phyloP scores from a whole-genome alignment of 2,797 vertebrate genomes.

The Falco novaeseelandiae region DNA sequence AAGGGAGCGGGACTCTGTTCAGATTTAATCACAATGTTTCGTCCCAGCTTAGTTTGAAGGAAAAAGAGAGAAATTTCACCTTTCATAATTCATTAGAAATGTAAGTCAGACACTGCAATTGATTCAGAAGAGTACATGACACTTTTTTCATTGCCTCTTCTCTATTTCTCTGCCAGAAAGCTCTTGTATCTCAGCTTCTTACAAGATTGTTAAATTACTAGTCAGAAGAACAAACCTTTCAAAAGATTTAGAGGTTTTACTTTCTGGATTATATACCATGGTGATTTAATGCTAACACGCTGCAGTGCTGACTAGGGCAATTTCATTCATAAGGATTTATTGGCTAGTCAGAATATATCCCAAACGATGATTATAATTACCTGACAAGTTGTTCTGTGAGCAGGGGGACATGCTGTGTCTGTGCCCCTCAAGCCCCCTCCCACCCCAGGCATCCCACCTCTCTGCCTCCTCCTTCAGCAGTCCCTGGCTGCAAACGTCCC shows the following conservation, averaged over 20 bases:
- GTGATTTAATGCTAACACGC: slow-evolving; percentile 14
- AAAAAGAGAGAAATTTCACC: background rate
- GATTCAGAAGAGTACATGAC: background rate
- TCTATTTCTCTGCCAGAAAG: slow-evolving; percentile 37
- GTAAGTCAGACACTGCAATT: background rate
- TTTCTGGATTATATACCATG: background rate
- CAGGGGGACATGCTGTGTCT: background rate
- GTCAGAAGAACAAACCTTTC: slow-evolving; percentile 28
- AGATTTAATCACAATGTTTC: background rate
- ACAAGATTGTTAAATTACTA: slow-evolving; percentile 11
- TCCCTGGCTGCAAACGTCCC: background rate
- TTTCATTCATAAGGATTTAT: slow-evolving; percentile 23
- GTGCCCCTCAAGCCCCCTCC: background rate
- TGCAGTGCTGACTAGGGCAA: background rate
- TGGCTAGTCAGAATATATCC: background rate
- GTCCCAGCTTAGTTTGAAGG: background rate
- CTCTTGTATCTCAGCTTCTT: slow-evolving; percentile 27
- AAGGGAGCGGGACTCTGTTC: background rate
- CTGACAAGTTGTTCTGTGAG: background rate
- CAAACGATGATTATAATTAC: slow-evolving; percentile 6
- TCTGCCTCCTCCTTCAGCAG: background rate
- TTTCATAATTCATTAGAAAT: slow-evolving; percentile 40
- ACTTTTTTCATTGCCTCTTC: slow-evolving; percentile 1
- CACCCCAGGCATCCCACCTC: background rate
- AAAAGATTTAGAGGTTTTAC: slow-evolving; percentile 20